Evolutionary conservation across 2,888 invertebrate species (phyloP).

Genomic region (Metacarcinus magister): DNA sequence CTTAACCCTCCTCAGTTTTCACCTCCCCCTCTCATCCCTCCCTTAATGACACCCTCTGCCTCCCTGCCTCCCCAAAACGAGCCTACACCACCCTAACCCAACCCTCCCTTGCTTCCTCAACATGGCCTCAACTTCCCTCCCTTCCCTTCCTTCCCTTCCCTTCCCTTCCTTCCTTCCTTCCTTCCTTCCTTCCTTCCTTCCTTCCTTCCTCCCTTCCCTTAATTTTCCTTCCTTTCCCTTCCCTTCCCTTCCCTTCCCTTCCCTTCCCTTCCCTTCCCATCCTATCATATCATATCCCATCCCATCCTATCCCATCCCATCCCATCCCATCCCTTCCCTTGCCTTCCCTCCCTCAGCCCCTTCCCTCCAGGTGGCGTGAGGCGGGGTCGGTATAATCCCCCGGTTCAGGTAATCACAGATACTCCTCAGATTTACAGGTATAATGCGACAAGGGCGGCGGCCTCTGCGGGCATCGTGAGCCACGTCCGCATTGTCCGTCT

Average conservation of each 20-base stretch:
- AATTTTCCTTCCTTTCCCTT: neutral
- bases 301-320: neutral
- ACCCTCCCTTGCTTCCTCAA: neutral
- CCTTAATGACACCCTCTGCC: neutral
- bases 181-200: neutral
- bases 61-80: neutral
- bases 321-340: neutral
- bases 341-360: neutral
- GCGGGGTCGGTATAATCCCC: slow-evolving; percentile 5
- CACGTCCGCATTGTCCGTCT: slow-evolving; percentile 7
- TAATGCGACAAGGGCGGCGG: slow-evolving; percentile 23
- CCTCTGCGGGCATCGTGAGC: neutral
- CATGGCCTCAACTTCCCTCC: neutral
- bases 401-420: slow-evolving; percentile 26
- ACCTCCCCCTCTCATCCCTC: neutral
- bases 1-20: neutral
- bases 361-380: neutral
- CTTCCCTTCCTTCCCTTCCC: neutral
- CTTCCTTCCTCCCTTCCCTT: neutral
- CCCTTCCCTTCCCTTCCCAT: neutral
- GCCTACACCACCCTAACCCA: neutral
- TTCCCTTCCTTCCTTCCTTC: neutral
- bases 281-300: neutral
- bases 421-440: slow-evolving; percentile 39
- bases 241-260: neutral